Evolutionary conservation across 2,113 vertebrate genomes (phyloP), one percentile per base, ranked within the genome.

Genomic region (Amphiprion ocellaris): DNA sequence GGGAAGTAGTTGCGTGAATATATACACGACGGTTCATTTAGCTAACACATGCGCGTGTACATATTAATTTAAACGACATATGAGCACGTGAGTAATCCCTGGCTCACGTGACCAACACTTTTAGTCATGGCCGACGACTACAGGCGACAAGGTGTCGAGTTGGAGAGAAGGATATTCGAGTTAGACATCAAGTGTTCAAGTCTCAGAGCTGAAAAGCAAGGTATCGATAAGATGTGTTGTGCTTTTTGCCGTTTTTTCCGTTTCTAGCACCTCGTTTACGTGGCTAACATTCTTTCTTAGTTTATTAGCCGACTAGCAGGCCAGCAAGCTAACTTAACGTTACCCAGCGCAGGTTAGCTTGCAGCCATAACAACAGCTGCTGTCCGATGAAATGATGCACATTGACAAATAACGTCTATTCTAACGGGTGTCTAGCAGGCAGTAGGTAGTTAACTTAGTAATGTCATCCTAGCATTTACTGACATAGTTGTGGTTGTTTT

Each of bases 41-140:
- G 8, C 4, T n/a, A 19, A 8, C 49, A 16, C 49, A 4, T n/a
- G 49, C 49, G 47, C 47, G 12, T 15, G 41, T 12, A 44, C 41
- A 15, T 3, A 50, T 7, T 15, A 28, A 62, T 17, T n/a, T 53
- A 49, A 24, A 6, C 62, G 62, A 74, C 79, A n/a, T 21, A 52
- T n/a, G 69, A 78, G 49, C 94, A 94, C 92, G 93, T 94, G 93
- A 92, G 74, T 84, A 74, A 87, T 87, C 84, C 79, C 37, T 23
- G 8, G 74, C 69, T 94, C 94, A 95, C 93, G 93, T 95, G 94
- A 95, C 90, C 24, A 55, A 56, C 70, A 80, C 83, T 90, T 91
- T 88, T 72, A 94, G 94, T 94, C 93, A 96, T 96, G 95, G 95
- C 94, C 79, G 95, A 95, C 94, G 94, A 95, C 79, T 94, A 93